Base-by-base conservation (phyloP, 2,113 vertebrate species). In the Acrocephalus kingi region DNA sequence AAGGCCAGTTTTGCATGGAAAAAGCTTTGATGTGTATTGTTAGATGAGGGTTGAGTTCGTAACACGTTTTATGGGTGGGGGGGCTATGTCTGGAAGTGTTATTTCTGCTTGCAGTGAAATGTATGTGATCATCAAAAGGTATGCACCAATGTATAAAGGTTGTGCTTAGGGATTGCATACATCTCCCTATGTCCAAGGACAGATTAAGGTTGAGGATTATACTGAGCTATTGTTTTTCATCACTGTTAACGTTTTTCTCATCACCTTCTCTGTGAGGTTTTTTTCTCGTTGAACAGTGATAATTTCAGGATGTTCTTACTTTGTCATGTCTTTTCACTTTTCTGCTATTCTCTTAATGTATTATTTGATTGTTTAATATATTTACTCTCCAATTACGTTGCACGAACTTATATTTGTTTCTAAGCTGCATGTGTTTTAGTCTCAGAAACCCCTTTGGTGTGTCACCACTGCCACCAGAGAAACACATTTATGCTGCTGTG, bases 231-330 rank as follows among this genome's bases (percentile, higher is more conserved):
- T 51, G 19, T 22, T 49, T 89, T 81, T 78, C 63, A 83, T 41
- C 62, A 41, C 35, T 35, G 22, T 58, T 52, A 64, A 51, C 5
- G 1, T 87, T 85, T 82, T 78, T 54, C 37, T 69, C 30, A 73
- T 24, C 17, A 52, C n/a, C 27, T 45, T 27, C 27, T 64, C 15
- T 25, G 4, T 3, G 22, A 71, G 23, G 14, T 12, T 27, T 71
- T 75, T 78, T 33, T 19, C 11, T 15, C 1, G 0, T 59, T 25
- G 14, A 63, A 23, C 0, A 0, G 11, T 54, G 52, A 48, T 39
- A 21, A 54, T 64, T n/a, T 79, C 35, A 82, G 39, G 20, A 9
- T 49, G 8, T 39, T 81, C n/a, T 76, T 83, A 15, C 17, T 56
- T 90, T 52, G 49, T 56, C 7, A 7, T 5, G 8, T 37, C 30